phyloP scores from a whole-genome alignment of 2,797 vertebrate species.

The Chloroceryle inda region DNA sequence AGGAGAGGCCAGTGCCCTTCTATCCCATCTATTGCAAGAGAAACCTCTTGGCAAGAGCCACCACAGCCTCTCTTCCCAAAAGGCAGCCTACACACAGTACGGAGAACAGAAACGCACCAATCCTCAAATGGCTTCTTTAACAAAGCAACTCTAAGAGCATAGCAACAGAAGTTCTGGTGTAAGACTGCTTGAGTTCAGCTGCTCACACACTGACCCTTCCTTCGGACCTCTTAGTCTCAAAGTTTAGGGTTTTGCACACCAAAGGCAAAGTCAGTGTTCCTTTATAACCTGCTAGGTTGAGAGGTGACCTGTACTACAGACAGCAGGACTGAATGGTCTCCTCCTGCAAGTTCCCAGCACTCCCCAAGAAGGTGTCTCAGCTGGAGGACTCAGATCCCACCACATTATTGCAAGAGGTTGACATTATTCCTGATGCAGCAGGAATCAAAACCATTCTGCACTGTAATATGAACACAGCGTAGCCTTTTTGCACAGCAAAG shows the following conservation, averaged over 20 bases:
- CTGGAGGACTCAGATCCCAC: not conserved
- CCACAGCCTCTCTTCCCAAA: not conserved
- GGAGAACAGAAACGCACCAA: not conserved
- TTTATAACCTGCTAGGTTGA: not conserved
- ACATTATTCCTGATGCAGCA: not conserved
- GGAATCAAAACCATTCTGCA: not conserved
- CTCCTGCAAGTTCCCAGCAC: not conserved
- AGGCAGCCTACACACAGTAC: rapidly evolving
- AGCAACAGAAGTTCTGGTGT: not conserved
- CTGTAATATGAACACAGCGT: not conserved
- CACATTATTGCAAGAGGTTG: not conserved
- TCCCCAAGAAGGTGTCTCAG: not conserved
- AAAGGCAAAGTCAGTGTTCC: not conserved
- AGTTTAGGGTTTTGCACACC: not conserved
- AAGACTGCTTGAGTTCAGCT: not conserved
- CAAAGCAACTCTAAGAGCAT: not conserved
- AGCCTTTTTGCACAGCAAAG: conserved; percentile 19
- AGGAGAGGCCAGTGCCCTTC: not conserved
- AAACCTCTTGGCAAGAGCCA: not conserved
- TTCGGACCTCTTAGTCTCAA: not conserved
- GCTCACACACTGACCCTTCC: not conserved
- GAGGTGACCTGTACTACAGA: not conserved
- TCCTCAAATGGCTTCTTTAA: not conserved
- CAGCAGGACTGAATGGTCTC: not conserved
- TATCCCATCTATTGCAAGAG: not conserved